Percentiles rank a stretch among this genome's conserved stretches.
phyloP scores from a whole-genome alignment of 92 coral and sea anemone genomes.

The Pocillopora meandrina region DNA sequence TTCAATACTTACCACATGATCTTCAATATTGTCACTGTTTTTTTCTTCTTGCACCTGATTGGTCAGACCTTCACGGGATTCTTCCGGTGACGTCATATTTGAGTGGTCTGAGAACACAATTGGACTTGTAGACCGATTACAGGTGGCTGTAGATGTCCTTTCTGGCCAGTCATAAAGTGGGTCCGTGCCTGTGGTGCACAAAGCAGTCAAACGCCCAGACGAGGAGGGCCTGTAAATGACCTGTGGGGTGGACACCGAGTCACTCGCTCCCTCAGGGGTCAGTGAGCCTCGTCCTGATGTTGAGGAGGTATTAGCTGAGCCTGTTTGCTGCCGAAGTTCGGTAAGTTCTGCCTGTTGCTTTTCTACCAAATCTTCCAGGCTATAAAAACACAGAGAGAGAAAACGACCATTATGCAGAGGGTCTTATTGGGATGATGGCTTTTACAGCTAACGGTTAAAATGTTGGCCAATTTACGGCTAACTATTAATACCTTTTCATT shows the following conservation, averaged over 20 bases:
- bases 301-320: conserved; percentile 34
- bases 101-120: conserved; percentile 1
- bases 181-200: conserved; percentile 74
- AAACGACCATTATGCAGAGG: background rate
- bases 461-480: no score
- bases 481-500: no score
- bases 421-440: no score
- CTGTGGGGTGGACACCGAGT: conserved; percentile 29
- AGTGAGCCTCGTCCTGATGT: conserved; percentile 38
- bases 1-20: conserved; percentile 2
- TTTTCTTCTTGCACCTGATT: conserved; percentile 16
- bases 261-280: conserved; percentile 12
- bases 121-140: conserved; percentile 67
- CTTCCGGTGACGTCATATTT: conserved; percentile 34
- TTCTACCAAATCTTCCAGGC: conserved; percentile 55
- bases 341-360: conserved; percentile 60
- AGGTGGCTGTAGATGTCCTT: conserved; percentile 41
- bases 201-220: conserved; percentile 67
- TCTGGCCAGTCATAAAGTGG: conserved; percentile 75
- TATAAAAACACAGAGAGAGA: background rate
- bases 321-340: conserved; percentile 45
- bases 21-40: background rate
- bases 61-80: conserved; percentile 15
- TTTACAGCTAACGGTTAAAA: no score
- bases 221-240: conserved; percentile 52